phyloP scores from a whole-genome alignment of 2,797 vertebrate genomes.

The Avahi laniger region DNA sequence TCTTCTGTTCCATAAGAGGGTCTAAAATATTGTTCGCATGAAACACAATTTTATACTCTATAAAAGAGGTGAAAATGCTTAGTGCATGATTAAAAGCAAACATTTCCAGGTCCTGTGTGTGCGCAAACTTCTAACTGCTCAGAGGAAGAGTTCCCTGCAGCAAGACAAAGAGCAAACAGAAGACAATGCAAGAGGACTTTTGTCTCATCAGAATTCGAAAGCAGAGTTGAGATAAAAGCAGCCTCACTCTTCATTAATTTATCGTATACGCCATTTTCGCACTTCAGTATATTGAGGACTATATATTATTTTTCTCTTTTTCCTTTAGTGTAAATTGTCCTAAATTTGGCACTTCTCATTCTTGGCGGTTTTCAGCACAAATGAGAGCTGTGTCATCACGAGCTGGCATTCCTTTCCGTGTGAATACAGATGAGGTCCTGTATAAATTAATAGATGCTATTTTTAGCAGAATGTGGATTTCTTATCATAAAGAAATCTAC shows the following conservation, averaged over 20 bases:
- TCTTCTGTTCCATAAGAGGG: not conserved
- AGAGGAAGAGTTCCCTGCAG: not conserved
- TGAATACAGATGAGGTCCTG: slow-evolving; percentile 15
- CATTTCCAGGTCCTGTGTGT: not conserved
- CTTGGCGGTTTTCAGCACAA: not conserved
- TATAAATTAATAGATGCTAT: slow-evolving; percentile 51
- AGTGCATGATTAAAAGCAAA: not conserved
- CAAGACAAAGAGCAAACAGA: not conserved
- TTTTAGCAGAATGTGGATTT: slow-evolving; percentile 73
- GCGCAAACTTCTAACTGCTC: not conserved
- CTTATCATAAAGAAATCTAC: slow-evolving; percentile 62
- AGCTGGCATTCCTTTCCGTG: not conserved
- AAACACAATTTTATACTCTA: not conserved
- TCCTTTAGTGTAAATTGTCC: not conserved
- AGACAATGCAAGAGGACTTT: not conserved
- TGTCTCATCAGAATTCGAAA: slow-evolving; percentile 16
- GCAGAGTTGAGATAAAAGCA: not conserved
- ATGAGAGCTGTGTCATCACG: slow-evolving; percentile 58
- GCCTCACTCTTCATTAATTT: not conserved
- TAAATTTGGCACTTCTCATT: not conserved
- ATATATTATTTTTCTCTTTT: not conserved
- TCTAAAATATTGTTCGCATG: not conserved
- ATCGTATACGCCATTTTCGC: not conserved
- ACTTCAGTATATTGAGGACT: not conserved
- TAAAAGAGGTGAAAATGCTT: not conserved